Base-by-base conservation (phyloP, 2,888 invertebrate genomes). In the Cylindroiulus punctatus region DNA sequence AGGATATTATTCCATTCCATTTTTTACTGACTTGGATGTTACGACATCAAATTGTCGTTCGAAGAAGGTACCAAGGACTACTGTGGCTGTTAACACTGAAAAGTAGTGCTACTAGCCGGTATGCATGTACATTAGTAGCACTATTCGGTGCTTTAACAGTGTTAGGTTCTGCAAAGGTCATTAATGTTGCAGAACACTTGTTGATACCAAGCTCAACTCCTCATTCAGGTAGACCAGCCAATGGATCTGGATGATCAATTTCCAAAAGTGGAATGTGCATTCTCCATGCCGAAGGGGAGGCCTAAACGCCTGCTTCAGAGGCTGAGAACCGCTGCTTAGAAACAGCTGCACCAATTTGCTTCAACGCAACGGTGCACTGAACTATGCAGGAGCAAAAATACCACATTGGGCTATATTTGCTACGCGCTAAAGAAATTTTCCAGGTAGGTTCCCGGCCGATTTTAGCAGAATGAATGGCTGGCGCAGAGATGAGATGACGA, bases 271-370 rank as follows among this genome's bases (percentile, higher is more conserved):
- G 57, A 57, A 57, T 57, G 22, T n/a, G 57, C 57, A 57, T 57
- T 14, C 47, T 12, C 47, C 10, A 17, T 14, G 47, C 47, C 42
- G 14, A 8, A 14, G 42, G 42, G 42, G 42, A 42, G 47, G n/a
- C 8, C 12, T 12, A 47, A 47, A 47, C 2, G 47, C 47, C 47
- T 47, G 47, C 17, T 47, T 57, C 14, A 2, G 5, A 22, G 22
- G n/a, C n/a, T 57, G 57, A n/a, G 57, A 57, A 57, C 57, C 57
- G n/a, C n/a, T 57, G 57, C 57, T n/a, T n/a, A 57, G 57, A 57
- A 57, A 57, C 57, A 57, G 57, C 57, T 57, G 57, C 57, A 57
- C 57, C 57, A 57, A 57, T 57, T 57, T n/a, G 14, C 22, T n/a
- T n/a, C 57, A 22, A 57, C 57, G n/a, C n/a, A 57, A 57, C 14